Conservation (phyloP, 2,888 invertebrate genomes). For the Eupsilia transversa region DNA sequence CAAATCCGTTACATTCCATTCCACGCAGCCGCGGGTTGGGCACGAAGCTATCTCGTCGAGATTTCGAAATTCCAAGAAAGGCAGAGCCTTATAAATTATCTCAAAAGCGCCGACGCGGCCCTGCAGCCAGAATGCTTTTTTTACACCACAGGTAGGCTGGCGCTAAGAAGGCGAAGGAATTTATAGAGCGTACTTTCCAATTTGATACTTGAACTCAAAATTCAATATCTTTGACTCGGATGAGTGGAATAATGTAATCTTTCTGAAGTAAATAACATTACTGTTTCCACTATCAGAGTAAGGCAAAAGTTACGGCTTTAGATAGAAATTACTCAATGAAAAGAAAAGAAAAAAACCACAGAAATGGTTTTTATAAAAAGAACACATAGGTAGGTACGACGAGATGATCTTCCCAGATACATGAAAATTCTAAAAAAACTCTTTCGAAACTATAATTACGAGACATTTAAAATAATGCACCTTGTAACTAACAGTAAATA, state of each 20-base stretch:
- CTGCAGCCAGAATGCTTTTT: constrained; percentile 88
- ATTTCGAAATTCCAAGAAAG: constrained; percentile 91
- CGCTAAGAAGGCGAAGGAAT: constrained; percentile 89
- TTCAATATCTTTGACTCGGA: constrained; percentile 3
- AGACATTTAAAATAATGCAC: constrained; percentile 8
- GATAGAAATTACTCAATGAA: neutral
- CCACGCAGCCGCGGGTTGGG: constrained; percentile 81
- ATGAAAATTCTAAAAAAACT: neutral
- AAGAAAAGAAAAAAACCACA: neutral
- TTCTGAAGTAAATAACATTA: neutral
- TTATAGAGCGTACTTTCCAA: constrained; percentile 75
- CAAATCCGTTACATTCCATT: constrained; percentile 90
- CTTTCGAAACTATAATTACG: neutral
- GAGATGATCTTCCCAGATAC: neutral
- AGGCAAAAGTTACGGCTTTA: neutral
- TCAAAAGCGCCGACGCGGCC: constrained; percentile 90
- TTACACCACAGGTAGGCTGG: constrained; percentile 89
- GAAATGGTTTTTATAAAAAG: neutral
- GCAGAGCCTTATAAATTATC: constrained; percentile 90
- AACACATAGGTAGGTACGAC: too few relatives aligned
- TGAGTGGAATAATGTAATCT: constrained; percentile 6
- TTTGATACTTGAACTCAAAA: constrained; percentile 75
- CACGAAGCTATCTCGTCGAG: constrained; percentile 85
- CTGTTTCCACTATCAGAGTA: neutral
- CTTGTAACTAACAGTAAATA: neutral